These are phyloP conservation scores for Drosophila glabriapex DNA, from an alignment of 2,888 invertebrate species.

Conservation along the genomic window DNA sequence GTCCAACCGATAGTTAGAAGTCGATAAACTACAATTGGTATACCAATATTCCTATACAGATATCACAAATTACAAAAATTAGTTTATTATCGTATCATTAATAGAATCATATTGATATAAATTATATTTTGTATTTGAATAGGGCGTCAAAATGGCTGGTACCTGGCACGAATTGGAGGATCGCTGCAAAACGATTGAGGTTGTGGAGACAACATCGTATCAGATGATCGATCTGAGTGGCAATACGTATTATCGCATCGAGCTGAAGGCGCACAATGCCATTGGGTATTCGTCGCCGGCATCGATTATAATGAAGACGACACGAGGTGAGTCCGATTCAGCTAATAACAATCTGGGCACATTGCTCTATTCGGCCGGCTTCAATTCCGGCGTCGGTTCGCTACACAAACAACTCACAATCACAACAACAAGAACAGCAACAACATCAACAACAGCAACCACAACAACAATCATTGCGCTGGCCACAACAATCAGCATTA, in stretches of 20 bases:
- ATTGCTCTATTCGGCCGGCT: constrained; percentile 85
- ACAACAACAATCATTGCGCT: constrained; percentile 81
- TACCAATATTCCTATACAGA: neutral
- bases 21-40: neutral
- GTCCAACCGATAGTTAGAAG: neutral
- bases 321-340: constrained; percentile 91
- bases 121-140: neutral
- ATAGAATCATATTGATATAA: neutral
- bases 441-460: constrained; percentile 73
- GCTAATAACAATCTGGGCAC: constrained; percentile 85
- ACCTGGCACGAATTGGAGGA: constrained; percentile 88
- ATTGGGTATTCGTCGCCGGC: constrained; percentile 93
- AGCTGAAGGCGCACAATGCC: constrained; percentile 93
- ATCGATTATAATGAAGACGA: constrained; percentile 92
- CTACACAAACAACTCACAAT: constrained; percentile 82
- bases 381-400: constrained; percentile 84
- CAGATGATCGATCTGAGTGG: constrained; percentile 90
- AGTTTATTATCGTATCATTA: neutral
- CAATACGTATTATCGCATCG: constrained; percentile 93
- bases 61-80: neutral
- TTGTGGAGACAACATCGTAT: constrained; percentile 88
- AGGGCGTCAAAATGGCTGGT: constrained; percentile 90
- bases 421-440: constrained; percentile 74
- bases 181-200: constrained; percentile 87
- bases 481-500: constrained; percentile 84